A percentile compares a stretch with the other conserved stretches of the same genome.
These are phyloP conservation scores for Alexandromys fortis DNA, from an alignment of 2,113 vertebrate species.

Conservation along the genomic window DNA sequence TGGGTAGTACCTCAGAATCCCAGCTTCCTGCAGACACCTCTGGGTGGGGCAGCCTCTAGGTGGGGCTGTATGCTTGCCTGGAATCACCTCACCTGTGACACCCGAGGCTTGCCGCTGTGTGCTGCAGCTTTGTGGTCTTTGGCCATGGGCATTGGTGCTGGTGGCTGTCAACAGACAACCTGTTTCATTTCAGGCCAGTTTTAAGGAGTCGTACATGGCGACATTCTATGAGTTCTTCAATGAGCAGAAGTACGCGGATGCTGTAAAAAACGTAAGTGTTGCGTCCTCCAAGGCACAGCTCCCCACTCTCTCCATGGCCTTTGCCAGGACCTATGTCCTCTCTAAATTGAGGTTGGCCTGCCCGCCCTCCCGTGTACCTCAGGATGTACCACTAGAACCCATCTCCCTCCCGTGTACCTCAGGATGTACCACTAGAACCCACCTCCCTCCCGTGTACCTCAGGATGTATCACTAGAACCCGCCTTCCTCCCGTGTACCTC, in stretches of 20 bases:
- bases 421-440: neutral
- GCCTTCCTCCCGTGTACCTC: no score
- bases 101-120: neutral
- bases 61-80: neutral
- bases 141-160: neutral
- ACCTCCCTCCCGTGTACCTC: no score
- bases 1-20: neutral
- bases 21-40: neutral
- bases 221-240: conserved; percentile 98
- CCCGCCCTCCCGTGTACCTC: no score
- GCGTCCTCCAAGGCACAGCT: neutral
- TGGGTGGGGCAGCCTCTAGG: neutral
- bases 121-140: neutral
- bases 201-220: conserved; percentile 99
- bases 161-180: neutral
- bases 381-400: neutral
- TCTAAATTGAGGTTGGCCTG: neutral
- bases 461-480: neutral
- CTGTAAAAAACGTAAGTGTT: conserved; percentile 95
- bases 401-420: no score
- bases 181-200: conserved; percentile 91
- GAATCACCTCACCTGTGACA: no score
- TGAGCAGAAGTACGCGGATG: conserved; percentile 98
- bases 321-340: neutral
- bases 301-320: neutral